Evolutionary conservation across 2,888 invertebrate species (phyloP).

Genomic region (Oligia strigilis): DNA sequence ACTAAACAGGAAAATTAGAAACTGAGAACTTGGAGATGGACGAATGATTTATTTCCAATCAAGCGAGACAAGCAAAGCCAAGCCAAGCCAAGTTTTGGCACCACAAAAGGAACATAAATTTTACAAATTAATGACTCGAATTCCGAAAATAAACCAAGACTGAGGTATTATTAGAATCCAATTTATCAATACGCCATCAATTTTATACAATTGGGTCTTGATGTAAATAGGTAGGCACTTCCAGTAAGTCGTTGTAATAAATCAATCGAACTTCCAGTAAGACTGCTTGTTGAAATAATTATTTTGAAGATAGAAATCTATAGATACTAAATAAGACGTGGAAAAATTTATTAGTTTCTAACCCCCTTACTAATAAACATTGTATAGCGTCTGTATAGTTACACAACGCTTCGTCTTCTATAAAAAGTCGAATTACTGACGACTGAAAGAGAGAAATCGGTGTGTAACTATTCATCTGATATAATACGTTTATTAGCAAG

Average conservation of each 20-base stretch:
- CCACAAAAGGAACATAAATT: conserved; percentile 40
- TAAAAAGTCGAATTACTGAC: too few species aligned
- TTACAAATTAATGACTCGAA: conserved; percentile 24
- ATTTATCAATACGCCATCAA: not conserved
- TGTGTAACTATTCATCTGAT: too few species aligned
- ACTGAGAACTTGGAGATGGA: conserved; percentile 40
- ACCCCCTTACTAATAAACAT: too few species aligned
- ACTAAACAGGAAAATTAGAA: conserved; percentile 59
- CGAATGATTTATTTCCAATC: conserved; percentile 55
- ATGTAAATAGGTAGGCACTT: too few species aligned
- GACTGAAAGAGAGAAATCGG: too few species aligned
- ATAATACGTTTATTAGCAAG: too few species aligned
- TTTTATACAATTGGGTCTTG: not conserved
- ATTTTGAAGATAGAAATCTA: conserved; percentile 1
- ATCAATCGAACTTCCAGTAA: not conserved
- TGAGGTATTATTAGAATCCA: conserved; percentile 3
- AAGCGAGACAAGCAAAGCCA: conserved; percentile 22
- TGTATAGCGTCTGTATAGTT: too few species aligned
- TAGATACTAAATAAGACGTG: not conserved
- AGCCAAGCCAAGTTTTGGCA: conserved; percentile 45
- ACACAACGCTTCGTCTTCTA: too few species aligned
- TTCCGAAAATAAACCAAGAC: conserved; percentile 29
- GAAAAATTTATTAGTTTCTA: too few species aligned
- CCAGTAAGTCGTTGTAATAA: conserved; percentile 2
- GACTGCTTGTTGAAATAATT: not conserved